Conservation (phyloP, 2,113 vertebrate genomes). For the Cephalopterus ornatus region DNA sequence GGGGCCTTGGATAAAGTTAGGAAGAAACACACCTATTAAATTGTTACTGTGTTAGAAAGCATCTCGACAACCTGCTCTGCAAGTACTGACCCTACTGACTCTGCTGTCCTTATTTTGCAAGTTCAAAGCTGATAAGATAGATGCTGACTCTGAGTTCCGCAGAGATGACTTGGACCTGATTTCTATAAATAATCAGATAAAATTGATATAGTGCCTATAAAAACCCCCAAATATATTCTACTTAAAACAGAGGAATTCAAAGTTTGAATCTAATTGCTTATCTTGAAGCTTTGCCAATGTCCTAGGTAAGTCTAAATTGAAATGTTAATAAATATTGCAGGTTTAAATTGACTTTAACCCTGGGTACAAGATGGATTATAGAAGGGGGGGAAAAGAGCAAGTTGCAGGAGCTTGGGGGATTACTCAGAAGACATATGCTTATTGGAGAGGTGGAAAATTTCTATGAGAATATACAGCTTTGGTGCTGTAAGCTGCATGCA, state of each 20-base stretch:
- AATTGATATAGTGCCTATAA: neutral
- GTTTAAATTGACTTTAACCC: neutral
- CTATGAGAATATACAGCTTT: neutral
- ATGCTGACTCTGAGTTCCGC: slow-evolving; percentile 20
- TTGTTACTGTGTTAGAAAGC: neutral
- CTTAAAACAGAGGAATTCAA: neutral
- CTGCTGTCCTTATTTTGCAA: neutral
- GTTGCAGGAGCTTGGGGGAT: neutral
- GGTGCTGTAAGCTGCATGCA: neutral
- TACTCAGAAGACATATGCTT: neutral
- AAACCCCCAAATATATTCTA: neutral
- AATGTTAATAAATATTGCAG: neutral
- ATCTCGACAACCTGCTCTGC: neutral
- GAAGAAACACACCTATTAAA: neutral
- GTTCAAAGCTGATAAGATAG: neutral
- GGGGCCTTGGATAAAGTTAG: neutral
- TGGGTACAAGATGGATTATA: neutral
- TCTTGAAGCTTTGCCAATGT: neutral
- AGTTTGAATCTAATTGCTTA: neutral
- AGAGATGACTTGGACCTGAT: neutral
- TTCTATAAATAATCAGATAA: slow-evolving; percentile 29
- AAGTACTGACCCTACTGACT: neutral
- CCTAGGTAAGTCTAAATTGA: neutral
- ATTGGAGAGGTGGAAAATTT: neutral
- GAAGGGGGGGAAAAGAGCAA: accelerated